Evolutionary conservation across 2,888 invertebrate species (phyloP).

Genomic region (Drosophila ezoana): DNA sequence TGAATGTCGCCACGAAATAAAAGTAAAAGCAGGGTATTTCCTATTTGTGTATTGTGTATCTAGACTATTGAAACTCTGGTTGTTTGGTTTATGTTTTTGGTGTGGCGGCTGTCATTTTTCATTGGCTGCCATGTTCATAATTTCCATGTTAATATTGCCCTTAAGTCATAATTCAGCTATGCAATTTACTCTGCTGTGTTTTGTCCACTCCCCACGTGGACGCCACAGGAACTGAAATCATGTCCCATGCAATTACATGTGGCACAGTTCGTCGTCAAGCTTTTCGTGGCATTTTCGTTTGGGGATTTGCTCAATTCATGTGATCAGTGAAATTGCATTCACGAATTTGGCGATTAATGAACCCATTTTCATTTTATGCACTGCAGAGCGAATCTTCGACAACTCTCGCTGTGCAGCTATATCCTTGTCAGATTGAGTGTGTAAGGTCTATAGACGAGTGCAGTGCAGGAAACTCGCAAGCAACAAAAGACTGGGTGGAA

Average conservation of each 20-base stretch:
- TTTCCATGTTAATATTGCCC: conserved; percentile 81
- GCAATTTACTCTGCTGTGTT: conserved; percentile 69
- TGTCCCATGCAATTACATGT: conserved; percentile 65
- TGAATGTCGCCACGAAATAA: too few relatives aligned
- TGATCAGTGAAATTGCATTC: conserved; percentile 7
- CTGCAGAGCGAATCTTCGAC: too few relatives aligned
- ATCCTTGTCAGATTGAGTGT: too few relatives aligned
- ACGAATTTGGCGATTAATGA: conserved; percentile 25
- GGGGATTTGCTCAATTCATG: conserved; percentile 14
- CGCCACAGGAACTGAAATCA: conserved; percentile 35
- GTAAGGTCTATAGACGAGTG: too few relatives aligned
- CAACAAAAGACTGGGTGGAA: too few relatives aligned
- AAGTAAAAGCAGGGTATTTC: conserved; percentile 3
- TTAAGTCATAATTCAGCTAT: conserved; percentile 76
- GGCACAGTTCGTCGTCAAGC: conserved; percentile 29
- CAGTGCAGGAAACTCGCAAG: too few relatives aligned
- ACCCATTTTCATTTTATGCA: conserved; percentile 24
- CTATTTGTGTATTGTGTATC: background rate
- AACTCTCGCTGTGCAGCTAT: too few relatives aligned
- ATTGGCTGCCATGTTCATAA: conserved; percentile 70
- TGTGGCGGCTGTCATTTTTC: conserved; percentile 54
- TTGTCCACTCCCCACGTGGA: conserved; percentile 26
- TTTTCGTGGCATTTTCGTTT: conserved; percentile 21
- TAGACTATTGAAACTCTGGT: background rate
- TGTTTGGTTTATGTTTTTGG: conserved; percentile 31